Evolutionary conservation across 2,113 vertebrate genomes (phyloP).

Genomic region (Calidris pygmaea): DNA sequence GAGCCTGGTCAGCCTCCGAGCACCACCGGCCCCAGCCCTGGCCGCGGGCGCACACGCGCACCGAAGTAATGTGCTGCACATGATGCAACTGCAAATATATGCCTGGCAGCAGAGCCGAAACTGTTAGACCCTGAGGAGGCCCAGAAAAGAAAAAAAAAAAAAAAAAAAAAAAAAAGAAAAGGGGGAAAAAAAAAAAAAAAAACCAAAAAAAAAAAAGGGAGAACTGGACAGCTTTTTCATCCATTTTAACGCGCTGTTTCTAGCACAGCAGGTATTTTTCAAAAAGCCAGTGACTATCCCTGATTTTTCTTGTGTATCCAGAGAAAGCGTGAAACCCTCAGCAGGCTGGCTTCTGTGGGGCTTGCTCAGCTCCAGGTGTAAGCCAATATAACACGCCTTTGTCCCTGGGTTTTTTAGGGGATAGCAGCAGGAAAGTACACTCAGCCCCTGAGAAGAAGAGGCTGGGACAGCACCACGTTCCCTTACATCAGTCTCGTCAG

Average conservation of each 20-base stretch:
- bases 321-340: not conserved
- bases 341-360: not conserved
- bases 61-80: not conserved
- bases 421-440: not conserved
- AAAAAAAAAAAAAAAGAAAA: rapidly evolving
- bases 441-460: rapidly evolving
- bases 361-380: not conserved
- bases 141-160: not conserved
- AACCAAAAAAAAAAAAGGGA: too few species aligned
- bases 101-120: conserved; percentile 34
- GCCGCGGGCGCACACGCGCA: not conserved
- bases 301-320: rapidly evolving
- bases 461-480: not conserved
- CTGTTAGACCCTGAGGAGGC: conserved; percentile 10
- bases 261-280: not conserved
- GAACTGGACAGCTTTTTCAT: not conserved
- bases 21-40: conserved; percentile 51
- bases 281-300: not conserved
- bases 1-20: conserved; percentile 80
- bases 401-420: not conserved
- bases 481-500: not conserved
- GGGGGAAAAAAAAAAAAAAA: not conserved
- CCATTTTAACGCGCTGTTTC: not conserved
- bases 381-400: not conserved
- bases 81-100: conserved; percentile 68